A percentile compares a stretch with the other conserved stretches of the same genome.
phyloP scores from a whole-genome alignment of 2,888 invertebrate species.

The Standfussiana lucernea region DNA sequence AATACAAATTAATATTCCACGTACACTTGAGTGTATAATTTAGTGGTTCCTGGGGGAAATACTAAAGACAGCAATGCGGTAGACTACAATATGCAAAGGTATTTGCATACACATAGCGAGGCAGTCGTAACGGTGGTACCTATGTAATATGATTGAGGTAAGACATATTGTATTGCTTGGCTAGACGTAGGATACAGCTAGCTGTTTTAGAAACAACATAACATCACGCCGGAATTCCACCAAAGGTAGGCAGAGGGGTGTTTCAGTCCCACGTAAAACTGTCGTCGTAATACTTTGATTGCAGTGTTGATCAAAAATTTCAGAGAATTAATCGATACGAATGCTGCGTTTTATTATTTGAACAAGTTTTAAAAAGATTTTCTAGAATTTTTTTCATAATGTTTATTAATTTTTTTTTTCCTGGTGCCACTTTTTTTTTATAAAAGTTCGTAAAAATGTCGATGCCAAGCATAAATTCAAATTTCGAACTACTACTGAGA shows the following conservation, averaged over 20 bases:
- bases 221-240: neutral
- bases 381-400: too few species aligned
- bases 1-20: conserved; percentile 58
- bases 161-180: conserved; percentile 33
- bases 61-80: conserved; percentile 76
- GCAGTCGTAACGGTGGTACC: conserved; percentile 70
- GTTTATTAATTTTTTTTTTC: too few species aligned
- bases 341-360: too few species aligned
- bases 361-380: too few species aligned
- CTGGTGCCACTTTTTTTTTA: too few species aligned
- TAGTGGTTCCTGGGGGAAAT: conserved; percentile 61
- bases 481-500: neutral
- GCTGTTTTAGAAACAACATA: neutral
- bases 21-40: conserved; percentile 57
- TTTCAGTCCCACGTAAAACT: too few species aligned
- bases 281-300: too few species aligned
- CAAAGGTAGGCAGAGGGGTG: neutral
- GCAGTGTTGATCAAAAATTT: too few species aligned
- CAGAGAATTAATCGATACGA: too few species aligned
- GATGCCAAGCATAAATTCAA: neutral
- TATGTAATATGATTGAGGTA: conserved; percentile 76
- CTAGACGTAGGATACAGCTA: conserved; percentile 1
- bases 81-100: conserved; percentile 79
- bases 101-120: conserved; percentile 77
- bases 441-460: too few species aligned